phyloP scores from a whole-genome alignment of 2,113 vertebrate genomes.

The Grantiella picta region DNA sequence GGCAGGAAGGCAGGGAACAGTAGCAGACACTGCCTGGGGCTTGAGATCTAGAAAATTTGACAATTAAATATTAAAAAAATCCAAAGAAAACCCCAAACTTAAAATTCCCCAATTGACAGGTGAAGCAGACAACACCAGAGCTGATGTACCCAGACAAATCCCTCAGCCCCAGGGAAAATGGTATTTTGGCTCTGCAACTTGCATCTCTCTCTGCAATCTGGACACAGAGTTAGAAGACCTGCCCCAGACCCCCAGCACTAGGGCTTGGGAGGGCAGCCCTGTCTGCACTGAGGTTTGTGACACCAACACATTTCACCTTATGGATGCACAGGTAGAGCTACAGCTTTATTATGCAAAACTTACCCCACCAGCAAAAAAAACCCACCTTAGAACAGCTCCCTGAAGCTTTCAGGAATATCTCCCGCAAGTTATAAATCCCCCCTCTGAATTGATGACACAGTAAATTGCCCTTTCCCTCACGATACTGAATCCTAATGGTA shows the following conservation, averaged over 20 bases:
- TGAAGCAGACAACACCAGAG: neutral
- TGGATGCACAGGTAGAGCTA: neutral
- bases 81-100: neutral
- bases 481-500: neutral
- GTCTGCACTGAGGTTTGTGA: neutral
- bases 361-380: neutral
- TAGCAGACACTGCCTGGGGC: conserved; percentile 77
- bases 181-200: neutral
- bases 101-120: neutral
- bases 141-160: neutral
- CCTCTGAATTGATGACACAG: neutral
- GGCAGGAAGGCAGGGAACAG: conserved; percentile 90
- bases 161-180: neutral
- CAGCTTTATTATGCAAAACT: neutral
- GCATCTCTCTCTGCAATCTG: accelerated
- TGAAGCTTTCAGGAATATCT: neutral
- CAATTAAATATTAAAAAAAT: neutral
- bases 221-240: neutral
- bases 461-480: neutral
- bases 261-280: neutral
- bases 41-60: conserved; percentile 78
- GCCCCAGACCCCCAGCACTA: neutral
- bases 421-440: neutral
- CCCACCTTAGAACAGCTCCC: neutral
- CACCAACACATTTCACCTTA: neutral